Base-by-base conservation (phyloP, 2,797 vertebrate genomes). In the Rhynchotus rufescens region DNA sequence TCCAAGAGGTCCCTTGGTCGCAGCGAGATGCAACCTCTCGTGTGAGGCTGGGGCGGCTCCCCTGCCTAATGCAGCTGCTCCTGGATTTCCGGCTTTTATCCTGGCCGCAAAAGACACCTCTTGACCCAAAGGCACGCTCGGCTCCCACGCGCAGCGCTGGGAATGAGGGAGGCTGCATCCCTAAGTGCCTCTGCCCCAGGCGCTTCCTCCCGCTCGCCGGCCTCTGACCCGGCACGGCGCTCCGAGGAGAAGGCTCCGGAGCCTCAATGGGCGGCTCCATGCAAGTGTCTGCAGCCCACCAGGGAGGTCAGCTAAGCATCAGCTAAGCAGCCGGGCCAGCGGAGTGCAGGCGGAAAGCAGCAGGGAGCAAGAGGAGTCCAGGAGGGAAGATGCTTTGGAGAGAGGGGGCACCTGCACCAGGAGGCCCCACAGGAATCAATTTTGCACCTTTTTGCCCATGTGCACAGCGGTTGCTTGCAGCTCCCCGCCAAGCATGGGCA, bases 181-280 rank as follows among this genome's bases (percentile, higher is more conserved):
- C 45, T 95, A 91, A 96, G 86, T 91, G 95, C 95, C 89, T 97
- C 95, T 88, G 95, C 91, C 80, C 67, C 88, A 2, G 84, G 92
- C 2, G 20, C 72, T 90, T 96, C 95, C 90, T 94, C 92, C 87
- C 92, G 87, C 75, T 92, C 92, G 12, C 81, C 96, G 95, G 74
- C 96, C 97, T 96, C 95, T 95, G 94, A 96, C 95, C 91, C 85
- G 82, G 44, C 79, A 32, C 86, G 91, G 72, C 96, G 74, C 96
- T 95, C 94, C 0, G 4, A 95, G 96, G 93, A 90, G 95, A 93
- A 94, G 77, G 82, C 87, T 94, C 84, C 64, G 72, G 72, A 96
- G 91, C 91, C 92, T 47, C 91, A 92, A 92, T 73, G 86, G 84
- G 91, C 84, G 81, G 83, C 54, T 95, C 91, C 88, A 93, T 95